Base-by-base conservation (phyloP, 2,888 invertebrate genomes). In the Agonopterix subpropinquella region DNA sequence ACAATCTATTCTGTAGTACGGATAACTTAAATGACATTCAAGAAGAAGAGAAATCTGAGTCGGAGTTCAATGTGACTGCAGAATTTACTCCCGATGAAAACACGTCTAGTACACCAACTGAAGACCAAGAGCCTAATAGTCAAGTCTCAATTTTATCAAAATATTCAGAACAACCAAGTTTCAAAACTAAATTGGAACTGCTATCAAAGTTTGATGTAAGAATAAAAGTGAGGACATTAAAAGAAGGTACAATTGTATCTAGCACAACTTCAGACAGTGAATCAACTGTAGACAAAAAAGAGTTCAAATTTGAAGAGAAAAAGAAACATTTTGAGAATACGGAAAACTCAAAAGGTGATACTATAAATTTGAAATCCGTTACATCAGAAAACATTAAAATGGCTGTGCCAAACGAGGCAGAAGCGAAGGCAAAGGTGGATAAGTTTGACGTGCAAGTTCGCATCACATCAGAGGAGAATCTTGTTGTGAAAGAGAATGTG, bases 171-270 rank as follows among this genome's bases (percentile, higher is more conserved):
- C 61, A 67, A 37, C 69, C 77, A 48, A 78, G 72, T 61, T 89
- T 76, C 52, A 83, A 83, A 69, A 88, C 88, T 2, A 88, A 83
- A 65, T 62, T 89, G 47, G 89, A 89, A 62, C 64, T 90, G 15
- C 61, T 89, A 37, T 89, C 90, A 1, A 89, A 89, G 58, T 90
- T 89, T 68, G 89, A 90, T 67, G 89, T 90, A 0, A 80, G 81
- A 62, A 90, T 90, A 36, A 89, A 89, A 77, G 88, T 90, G 0
- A 67, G 80, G 18, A 88, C 89, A 45, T 59, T 84, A 3, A 86
- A 85, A 61, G 84, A 86, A 52, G 83, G 83, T n/a, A 69, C 67
- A 36, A 51, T 73, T 39, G 45, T 72, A 37, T 81, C 85, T 5
- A 83, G 76, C 47, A 76, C 78, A 9, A 82, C 84, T 15, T 83